Percentiles rank a stretch among this genome's conserved stretches.
These are phyloP conservation scores for Egretta garzetta DNA, from an alignment of 2,113 vertebrate species.

Conservation along the genomic window DNA sequence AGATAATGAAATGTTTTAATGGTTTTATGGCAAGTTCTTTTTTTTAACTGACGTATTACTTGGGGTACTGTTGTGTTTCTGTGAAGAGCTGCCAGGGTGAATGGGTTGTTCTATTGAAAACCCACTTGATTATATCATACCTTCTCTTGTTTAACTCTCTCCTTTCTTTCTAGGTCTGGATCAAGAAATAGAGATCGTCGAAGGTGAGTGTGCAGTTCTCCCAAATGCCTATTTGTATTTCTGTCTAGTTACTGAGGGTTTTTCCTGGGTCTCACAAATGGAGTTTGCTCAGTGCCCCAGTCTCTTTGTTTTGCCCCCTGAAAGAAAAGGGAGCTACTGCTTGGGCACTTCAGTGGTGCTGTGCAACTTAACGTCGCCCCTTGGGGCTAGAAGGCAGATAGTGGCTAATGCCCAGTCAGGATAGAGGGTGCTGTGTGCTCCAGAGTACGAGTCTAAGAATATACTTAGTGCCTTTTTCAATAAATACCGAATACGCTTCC, in stretches of 20 bases:
- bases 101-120: neutral
- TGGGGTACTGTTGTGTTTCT: neutral
- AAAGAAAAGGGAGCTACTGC: neutral
- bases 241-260: neutral
- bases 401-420: neutral
- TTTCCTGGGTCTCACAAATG: neutral
- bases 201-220: conserved; percentile 64
- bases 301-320: neutral
- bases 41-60: neutral
- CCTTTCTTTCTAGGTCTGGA: conserved; percentile 83
- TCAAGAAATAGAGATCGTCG: conserved; percentile 90
- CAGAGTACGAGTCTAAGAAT: neutral
- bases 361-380: rapidly evolving
- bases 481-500: neutral
- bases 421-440: neutral
- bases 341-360: neutral
- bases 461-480: neutral
- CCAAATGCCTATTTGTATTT: neutral
- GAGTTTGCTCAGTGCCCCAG: neutral
- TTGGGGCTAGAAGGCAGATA: neutral
- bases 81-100: neutral
- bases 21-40: neutral
- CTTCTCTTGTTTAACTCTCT: neutral
- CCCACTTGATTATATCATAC: neutral
- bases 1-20: neutral